Base-by-base conservation (phyloP, 2,797 vertebrate species). In the Gila robusta region DNA sequence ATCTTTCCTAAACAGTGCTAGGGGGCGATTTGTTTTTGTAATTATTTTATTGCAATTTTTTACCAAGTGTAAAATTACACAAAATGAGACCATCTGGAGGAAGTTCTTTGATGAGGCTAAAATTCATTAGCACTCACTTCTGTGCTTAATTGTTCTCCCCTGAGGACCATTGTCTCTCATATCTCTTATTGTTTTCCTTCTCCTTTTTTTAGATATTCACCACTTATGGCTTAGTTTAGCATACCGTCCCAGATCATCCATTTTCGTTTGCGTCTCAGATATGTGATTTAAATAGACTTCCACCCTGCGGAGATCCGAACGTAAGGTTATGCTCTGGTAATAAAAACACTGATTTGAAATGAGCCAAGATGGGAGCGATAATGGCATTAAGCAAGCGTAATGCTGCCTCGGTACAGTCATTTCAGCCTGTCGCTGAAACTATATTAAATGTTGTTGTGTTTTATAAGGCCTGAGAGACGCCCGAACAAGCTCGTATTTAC, bases 361-460 rank as follows among this genome's bases (percentile, higher is more conserved):
- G n/a, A 82, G 62, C n/a, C 7, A 39, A 59, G 64, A 76, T 52
- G 72, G 67, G 72, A 67, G 28, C 19, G 17, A 83, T 83, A 83
- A 39, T 64, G 44, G 44, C 62, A 84, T 87, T 87, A 83, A 86
- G 86, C 78, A 82, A 67, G 80, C 44, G 23, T 39, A 86, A 78
- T 72, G 19, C 66, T 83, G 66, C 32, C 79, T 66, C 26, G 8
- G 6, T 28, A 77, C 64, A 54, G 47, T 77, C 28, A 52, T 71
- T 52, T 77, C 69, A 26, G 32, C 9, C 71, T 79, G 78, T 81
- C 73, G 11, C 70, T 77, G 41, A n/a, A 73, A 28, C 82, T 39
- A n/a, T 79, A 74, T 87, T 79, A 66, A 79, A 90, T 78, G 23
- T 69, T 80, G 80, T 66, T 76, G 54, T 62, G 74, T 86, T 86